Evolutionary conservation across 2,888 invertebrate species (phyloP).

Genomic region (Magallana nippona): DNA sequence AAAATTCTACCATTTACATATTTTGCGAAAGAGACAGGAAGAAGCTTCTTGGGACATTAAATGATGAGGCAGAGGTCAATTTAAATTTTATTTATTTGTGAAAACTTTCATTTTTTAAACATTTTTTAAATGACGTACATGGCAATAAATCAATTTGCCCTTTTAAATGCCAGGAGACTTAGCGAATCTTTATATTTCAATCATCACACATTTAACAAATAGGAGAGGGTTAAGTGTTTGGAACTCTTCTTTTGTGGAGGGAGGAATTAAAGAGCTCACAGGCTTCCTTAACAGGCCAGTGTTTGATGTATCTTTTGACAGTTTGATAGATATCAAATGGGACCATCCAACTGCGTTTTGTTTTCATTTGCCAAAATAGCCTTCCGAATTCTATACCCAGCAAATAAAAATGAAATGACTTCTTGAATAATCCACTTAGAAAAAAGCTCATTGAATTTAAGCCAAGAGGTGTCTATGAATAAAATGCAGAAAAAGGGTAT

Average conservation of each 20-base stretch:
- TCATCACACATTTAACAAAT: constrained; percentile 13
- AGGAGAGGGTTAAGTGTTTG: constrained; percentile 20
- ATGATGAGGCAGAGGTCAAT: not conserved
- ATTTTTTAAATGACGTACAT: not conserved
- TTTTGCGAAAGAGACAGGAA: not conserved
- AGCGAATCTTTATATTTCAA: constrained; percentile 4
- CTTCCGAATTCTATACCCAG: constrained; percentile 1
- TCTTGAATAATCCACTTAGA: constrained; percentile 19
- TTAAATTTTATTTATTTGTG: constrained; percentile 8
- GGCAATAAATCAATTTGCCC: not conserved
- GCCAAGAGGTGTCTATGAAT: constrained; percentile 7
- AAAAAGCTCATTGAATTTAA: constrained; percentile 15
- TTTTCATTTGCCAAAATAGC: constrained; percentile 22
- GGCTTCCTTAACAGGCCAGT: not conserved
- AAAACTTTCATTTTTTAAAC: not conserved
- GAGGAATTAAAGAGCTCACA: not conserved
- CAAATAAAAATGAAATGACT: constrained; percentile 17
- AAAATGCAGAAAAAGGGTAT: not conserved
- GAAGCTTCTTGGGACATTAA: constrained; percentile 1
- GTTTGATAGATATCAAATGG: constrained; percentile 29
- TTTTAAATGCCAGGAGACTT: not conserved
- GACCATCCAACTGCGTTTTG: constrained; percentile 30
- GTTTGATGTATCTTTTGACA: constrained; percentile 25
- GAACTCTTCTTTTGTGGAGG: constrained; percentile 32
- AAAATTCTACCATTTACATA: constrained; percentile 1